Evolutionary conservation across 2,888 invertebrate genomes (phyloP).

Genomic region (Stegophylla sp.): DNA sequence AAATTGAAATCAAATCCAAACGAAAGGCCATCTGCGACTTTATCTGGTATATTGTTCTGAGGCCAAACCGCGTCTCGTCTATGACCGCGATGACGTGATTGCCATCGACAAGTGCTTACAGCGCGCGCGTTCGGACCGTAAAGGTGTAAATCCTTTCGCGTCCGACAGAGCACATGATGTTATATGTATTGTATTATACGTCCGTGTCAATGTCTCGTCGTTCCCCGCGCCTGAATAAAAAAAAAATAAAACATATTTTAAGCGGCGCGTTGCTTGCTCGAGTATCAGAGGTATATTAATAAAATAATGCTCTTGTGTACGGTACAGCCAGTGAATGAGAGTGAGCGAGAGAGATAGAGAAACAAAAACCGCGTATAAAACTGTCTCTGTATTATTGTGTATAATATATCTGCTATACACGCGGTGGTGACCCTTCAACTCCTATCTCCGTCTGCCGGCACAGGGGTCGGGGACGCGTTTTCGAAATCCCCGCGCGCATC

Average conservation of each 20-base stretch:
- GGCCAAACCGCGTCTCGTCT: too few relatives aligned
- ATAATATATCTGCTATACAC: not conserved
- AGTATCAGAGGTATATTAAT: slow-evolving; percentile 27
- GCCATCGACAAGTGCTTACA: slow-evolving; percentile 36
- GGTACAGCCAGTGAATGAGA: not conserved
- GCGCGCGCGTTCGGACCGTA: not conserved
- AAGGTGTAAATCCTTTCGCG: slow-evolving; percentile 57
- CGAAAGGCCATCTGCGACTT: not conserved
- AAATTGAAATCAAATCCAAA: too few relatives aligned
- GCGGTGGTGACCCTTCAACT: slow-evolving; percentile 6
- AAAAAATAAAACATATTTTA: slow-evolving; percentile 23
- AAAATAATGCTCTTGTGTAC: not conserved
- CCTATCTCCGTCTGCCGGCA: too few relatives aligned
- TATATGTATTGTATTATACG: not conserved
- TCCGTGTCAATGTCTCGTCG: not conserved
- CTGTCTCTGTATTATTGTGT: too few relatives aligned
- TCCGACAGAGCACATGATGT: not conserved
- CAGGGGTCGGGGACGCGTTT: slow-evolving; percentile 29
- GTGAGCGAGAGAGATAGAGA: too few relatives aligned
- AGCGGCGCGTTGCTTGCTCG: not conserved
- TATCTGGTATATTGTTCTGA: not conserved
- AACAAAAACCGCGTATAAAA: not conserved
- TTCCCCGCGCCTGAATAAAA: not conserved
- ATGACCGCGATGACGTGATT: not conserved
- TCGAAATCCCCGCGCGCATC: slow-evolving; percentile 22